phyloP scores from a whole-genome alignment of 2,797 vertebrate species.

The Chelon auratus region DNA sequence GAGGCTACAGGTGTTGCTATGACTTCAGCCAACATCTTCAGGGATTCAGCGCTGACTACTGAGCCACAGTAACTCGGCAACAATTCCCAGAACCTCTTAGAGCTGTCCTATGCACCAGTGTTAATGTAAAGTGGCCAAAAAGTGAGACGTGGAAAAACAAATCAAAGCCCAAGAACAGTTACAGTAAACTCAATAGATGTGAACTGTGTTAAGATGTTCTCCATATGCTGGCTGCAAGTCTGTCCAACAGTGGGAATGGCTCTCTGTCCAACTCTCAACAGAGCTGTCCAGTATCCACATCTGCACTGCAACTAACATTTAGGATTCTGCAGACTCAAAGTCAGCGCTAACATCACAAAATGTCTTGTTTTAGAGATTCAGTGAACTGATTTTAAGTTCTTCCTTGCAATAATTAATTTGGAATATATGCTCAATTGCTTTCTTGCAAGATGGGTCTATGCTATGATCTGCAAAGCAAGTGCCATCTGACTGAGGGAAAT shows the following conservation, averaged over 20 bases:
- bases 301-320: conserved; percentile 35
- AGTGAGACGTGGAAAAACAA: conserved; percentile 6
- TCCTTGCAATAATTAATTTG: neutral
- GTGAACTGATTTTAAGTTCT: too few relatives aligned
- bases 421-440: too few relatives aligned
- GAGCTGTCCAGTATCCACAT: conserved; percentile 40
- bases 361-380: neutral
- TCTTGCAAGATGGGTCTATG: too few relatives aligned
- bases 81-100: conserved; percentile 59
- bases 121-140: conserved; percentile 43
- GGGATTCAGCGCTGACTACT: conserved; percentile 58
- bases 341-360: neutral
- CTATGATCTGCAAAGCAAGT: too few relatives aligned
- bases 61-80: conserved; percentile 65
- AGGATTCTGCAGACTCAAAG: conserved; percentile 35
- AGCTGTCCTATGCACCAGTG: conserved; percentile 35
- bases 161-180: conserved; percentile 20
- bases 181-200: conserved; percentile 36
- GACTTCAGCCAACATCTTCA: conserved; percentile 63
- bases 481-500: too few relatives aligned
- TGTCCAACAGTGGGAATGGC: conserved; percentile 13
- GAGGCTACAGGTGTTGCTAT: conserved; percentile 66
- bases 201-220: conserved; percentile 54
- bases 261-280: conserved; percentile 25
- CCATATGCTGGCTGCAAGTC: conserved; percentile 52